Percentiles rank a stretch among this genome's conserved stretches.
phyloP scores from a whole-genome alignment of 2,797 vertebrate species.

The Pterois miles region DNA sequence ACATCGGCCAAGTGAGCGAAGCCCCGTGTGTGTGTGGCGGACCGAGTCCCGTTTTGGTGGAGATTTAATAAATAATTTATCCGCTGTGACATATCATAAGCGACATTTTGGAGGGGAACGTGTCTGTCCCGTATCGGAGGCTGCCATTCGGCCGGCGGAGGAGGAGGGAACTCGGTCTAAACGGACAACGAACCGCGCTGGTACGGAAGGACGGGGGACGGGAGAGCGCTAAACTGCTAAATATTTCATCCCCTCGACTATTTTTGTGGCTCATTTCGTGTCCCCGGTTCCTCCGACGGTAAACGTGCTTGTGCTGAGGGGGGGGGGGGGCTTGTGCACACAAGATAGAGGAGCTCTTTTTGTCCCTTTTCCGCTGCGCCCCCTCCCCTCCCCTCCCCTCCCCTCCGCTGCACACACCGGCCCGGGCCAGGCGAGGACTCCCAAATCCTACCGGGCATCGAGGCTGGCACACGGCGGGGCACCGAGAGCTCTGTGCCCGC shows the following conservation, averaged over 20 bases:
- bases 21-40: background rate
- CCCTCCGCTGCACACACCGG: constrained; percentile 55
- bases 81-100: constrained; percentile 40
- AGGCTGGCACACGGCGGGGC: constrained; percentile 80
- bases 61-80: constrained; percentile 45
- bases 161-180: constrained; percentile 60
- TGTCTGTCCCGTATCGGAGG: constrained; percentile 25
- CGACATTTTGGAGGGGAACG: constrained; percentile 62
- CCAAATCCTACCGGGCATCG: constrained; percentile 75
- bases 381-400: background rate
- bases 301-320: background rate
- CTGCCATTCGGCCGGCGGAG: constrained; percentile 52
- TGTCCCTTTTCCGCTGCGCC: background rate
- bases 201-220: too few species aligned
- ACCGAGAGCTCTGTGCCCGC: constrained; percentile 61
- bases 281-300: constrained; percentile 21
- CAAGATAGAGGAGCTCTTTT: constrained; percentile 2
- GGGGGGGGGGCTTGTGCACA: constrained; percentile 22
- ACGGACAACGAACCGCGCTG: constrained; percentile 1
- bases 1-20: background rate
- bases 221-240: constrained; percentile 52
- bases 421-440: constrained; percentile 79
- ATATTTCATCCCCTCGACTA: constrained; percentile 65
- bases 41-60: too few species aligned
- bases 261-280: constrained; percentile 58